Evolutionary conservation across 2,888 invertebrate species (phyloP).

Genomic region (Tetragonula carbonaria): DNA sequence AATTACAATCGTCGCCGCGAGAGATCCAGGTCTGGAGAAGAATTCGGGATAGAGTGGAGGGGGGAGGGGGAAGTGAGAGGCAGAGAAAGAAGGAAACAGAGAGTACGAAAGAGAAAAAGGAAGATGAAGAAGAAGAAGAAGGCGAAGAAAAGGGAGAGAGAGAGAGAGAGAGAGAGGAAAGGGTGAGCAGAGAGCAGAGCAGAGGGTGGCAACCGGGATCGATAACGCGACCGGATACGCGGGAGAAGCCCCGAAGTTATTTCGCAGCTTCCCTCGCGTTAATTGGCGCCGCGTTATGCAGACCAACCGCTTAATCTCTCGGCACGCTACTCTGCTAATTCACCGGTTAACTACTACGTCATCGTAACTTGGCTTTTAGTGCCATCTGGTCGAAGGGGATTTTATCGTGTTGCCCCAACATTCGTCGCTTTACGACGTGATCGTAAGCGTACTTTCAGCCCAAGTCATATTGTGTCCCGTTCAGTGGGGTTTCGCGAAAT

Average conservation of each 20-base stretch:
- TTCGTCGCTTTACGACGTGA: not conserved
- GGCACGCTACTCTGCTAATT: conserved; percentile 25
- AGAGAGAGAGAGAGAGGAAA: not conserved
- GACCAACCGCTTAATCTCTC: conserved; percentile 44
- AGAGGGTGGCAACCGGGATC: conserved; percentile 39
- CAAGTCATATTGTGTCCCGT: not conserved
- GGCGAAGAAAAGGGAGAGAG: not conserved
- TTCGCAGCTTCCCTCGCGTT: conserved; percentile 38
- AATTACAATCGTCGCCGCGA: conserved; percentile 44
- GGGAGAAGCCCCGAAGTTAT: conserved; percentile 47
- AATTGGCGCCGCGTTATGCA: conserved; percentile 44
- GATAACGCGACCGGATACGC: conserved; percentile 55
- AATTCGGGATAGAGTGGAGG: conserved; percentile 7
- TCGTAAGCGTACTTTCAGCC: not conserved
- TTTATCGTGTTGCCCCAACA: conserved; percentile 4
- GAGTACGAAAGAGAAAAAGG: not conserved
- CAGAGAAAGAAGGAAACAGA: not conserved
- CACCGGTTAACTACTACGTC: conserved; percentile 27
- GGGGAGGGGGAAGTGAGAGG: not conserved
- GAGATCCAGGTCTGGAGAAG: conserved; percentile 30
- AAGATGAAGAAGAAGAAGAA: not conserved
- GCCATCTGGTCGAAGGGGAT: not conserved
- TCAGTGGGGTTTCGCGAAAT: too few relatives aligned
- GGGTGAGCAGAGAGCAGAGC: not conserved
- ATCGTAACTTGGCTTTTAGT: conserved; percentile 35